phyloP scores from a whole-genome alignment of 2,113 vertebrate species.

The Melanerpes aurifrons region DNA sequence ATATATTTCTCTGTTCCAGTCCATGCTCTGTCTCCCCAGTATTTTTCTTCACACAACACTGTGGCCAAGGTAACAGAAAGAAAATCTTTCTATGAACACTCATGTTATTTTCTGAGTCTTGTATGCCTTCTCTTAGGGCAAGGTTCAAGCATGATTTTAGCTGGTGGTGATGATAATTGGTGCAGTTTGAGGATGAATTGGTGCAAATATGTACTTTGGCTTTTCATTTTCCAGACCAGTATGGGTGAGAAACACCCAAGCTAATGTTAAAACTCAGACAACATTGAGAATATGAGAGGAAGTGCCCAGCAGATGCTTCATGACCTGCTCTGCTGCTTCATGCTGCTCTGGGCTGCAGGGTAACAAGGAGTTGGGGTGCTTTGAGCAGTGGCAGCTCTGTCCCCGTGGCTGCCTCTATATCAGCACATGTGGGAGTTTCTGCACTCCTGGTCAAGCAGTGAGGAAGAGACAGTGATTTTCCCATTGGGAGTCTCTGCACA shows the following conservation, averaged over 20 bases:
- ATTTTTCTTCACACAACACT: constrained; percentile 35
- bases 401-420: neutral
- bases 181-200: neutral
- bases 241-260: neutral
- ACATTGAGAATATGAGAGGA: neutral
- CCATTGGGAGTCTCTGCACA: neutral
- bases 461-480: neutral
- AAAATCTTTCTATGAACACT: neutral
- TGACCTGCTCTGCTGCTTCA: neutral
- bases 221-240: neutral
- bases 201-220: neutral
- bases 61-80: constrained; percentile 56
- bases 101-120: neutral
- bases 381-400: neutral
- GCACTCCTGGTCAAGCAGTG: neutral
- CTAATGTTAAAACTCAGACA: neutral
- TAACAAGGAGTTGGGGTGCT: rapidly evolving
- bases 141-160: neutral
- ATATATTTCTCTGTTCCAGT: constrained; percentile 2
- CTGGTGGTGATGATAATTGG: neutral
- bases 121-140: neutral
- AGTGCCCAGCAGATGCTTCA: neutral
- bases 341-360: neutral
- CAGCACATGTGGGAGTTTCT: neutral
- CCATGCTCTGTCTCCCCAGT: neutral